phyloP scores from a whole-genome alignment of 2,113 vertebrate species.

The Triplophysa dalaica region DNA sequence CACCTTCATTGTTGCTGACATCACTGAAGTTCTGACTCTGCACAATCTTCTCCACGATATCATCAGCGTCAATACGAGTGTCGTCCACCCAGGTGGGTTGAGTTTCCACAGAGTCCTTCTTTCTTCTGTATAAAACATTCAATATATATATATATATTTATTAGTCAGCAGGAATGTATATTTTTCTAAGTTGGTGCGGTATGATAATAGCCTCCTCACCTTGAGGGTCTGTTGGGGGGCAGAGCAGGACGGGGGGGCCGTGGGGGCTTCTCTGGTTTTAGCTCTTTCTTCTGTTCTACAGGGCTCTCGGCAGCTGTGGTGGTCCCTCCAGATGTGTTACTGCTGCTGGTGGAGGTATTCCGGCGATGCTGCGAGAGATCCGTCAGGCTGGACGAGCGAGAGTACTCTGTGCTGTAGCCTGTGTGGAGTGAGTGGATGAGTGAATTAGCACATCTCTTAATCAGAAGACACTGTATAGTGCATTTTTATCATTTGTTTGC shows the following conservation, averaged over 20 bases:
- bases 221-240: conserved; percentile 79
- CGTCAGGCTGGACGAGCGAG: conserved; percentile 91
- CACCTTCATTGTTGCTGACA: conserved; percentile 93
- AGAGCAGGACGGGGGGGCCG: conserved; percentile 84
- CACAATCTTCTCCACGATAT: conserved; percentile 98
- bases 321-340: conserved; percentile 80
- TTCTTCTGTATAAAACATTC: conserved; percentile 76
- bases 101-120: conserved; percentile 92
- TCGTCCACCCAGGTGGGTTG: conserved; percentile 94
- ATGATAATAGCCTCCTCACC: conserved; percentile 65
- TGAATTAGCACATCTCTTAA: not conserved
- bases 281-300: conserved; percentile 75
- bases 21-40: conserved; percentile 98
- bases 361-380: conserved; percentile 89
- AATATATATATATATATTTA: not conserved
- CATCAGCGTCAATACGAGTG: conserved; percentile 93
- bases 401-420: conserved; percentile 98
- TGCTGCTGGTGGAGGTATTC: conserved; percentile 95
- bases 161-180: too few species aligned
- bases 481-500: too few species aligned
- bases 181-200: too few species aligned
- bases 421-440: not conserved
- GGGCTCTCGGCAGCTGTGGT: conserved; percentile 76
- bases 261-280: conserved; percentile 85
- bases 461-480: not conserved